A percentile compares a stretch with the other conserved stretches of the same genome.
Conservation (phyloP, 1,140 invertebrate species). For the Drosophila novamexicana region DNA sequence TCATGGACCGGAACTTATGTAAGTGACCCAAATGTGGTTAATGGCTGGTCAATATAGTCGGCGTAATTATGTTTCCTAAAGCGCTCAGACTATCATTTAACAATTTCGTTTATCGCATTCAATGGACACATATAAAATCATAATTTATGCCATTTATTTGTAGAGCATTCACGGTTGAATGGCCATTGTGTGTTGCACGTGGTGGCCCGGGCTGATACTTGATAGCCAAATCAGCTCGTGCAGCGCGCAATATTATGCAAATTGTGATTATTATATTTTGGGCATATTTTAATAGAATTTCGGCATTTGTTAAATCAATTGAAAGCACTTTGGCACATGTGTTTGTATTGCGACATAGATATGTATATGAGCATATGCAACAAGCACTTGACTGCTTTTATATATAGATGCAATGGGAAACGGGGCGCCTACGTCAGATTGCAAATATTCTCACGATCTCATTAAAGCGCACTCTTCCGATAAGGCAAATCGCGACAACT, state of each 20-base stretch:
- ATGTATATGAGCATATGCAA: background rate
- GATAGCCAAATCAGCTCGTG: too few relatives aligned
- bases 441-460: conserved; percentile 68
- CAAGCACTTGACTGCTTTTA: too few relatives aligned
- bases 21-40: conserved; percentile 57
- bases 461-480: conserved; percentile 48
- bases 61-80: conserved; percentile 50
- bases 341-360: conserved; percentile 26
- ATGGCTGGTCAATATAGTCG: conserved; percentile 56
- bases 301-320: conserved; percentile 44
- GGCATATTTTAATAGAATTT: conserved; percentile 10
- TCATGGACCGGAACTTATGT: conserved; percentile 41
- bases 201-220: too few relatives aligned
- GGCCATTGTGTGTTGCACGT: conserved; percentile 24
- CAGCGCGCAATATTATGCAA: conserved; percentile 52
- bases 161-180: conserved; percentile 51
- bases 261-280: conserved; percentile 29
- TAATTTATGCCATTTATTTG: conserved; percentile 72
- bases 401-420: too few relatives aligned
- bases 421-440: conserved; percentile 28
- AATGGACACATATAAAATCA: conserved; percentile 13
- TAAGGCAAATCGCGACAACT: conserved; percentile 42
- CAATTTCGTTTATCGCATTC: conserved; percentile 12
- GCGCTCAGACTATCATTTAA: conserved; percentile 39
- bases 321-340: conserved; percentile 53